Evolutionary conservation across 2,113 vertebrate genomes (phyloP), one percentile per base, ranked within the genome.

Genomic region (Daphoenositta chrysoptera): DNA sequence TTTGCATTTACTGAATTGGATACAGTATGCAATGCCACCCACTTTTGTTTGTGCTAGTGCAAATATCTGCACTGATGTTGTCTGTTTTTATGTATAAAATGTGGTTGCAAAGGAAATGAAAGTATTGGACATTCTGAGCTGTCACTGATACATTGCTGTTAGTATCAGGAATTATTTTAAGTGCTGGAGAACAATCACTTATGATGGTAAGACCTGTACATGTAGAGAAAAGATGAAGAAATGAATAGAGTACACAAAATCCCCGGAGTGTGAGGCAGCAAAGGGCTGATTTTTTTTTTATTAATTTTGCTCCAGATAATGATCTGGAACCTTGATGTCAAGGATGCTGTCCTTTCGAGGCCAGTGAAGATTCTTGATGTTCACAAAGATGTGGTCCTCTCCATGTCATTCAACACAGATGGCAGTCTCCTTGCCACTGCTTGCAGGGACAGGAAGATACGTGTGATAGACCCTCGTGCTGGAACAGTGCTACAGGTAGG

Each of bases 391-490:
- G 98, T 99, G 48, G 97, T 99, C 61, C 98, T 99, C 44, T 99
- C 99, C 91, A 99, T 99, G 98, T 99, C 99, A 7, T 99, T 99
- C 97, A 99, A 98, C 95, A 98, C 98, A 24, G 98, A 99, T 1
- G 99, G 99, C 87, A 99, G 98, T 95, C 97, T 98, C n/a, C 86
- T 99, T 58, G 99, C 99, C 91, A 99, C 99, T 42, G 87, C 98
- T 93, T 99, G 99, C 94, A 99, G 98, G 91, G 99, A 99, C 97
- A 98, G 93, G 91, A 99, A 98, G 93, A 97, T 99, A 85, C 97
- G 99, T 23, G 78, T 99, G 69, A 92, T 99, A 16, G 98, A 99
- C 83, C 95, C 99, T 2, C 98, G 98, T 51, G 96, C 97, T 42
- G 99, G 98, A 83, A 91, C 65, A 22, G 83, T 99, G 30, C 78